Evolutionary conservation across 2,888 invertebrate species (phyloP).

Genomic region (Tinea trinotella): DNA sequence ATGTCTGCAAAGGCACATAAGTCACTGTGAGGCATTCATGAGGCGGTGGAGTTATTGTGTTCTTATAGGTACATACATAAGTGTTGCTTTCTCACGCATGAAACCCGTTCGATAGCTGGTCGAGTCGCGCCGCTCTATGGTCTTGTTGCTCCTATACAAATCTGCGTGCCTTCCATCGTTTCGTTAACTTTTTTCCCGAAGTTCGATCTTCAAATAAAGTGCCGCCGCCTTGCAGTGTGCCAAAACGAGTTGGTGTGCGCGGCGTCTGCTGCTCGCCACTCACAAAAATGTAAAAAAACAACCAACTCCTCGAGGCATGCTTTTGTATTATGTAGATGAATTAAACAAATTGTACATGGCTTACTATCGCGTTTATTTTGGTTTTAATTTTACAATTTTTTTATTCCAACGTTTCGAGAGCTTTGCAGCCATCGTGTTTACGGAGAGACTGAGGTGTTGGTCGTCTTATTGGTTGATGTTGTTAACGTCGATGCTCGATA

Average conservation of each 20-base stretch:
- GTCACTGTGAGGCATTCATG: constrained; percentile 35
- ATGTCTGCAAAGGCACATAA: constrained; percentile 39
- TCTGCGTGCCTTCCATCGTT: constrained; percentile 49
- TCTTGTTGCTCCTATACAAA: constrained; percentile 54
- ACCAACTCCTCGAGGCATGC: constrained; percentile 24
- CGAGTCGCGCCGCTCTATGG: constrained; percentile 27
- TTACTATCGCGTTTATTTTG: no score
- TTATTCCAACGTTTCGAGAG: no score
- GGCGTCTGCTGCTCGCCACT: constrained; percentile 24
- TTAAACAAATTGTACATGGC: no score
- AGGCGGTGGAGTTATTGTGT: constrained; percentile 26
- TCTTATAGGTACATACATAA: constrained; percentile 36
- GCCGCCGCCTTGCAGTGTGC: constrained; percentile 37
- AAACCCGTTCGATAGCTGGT: constrained; percentile 53
- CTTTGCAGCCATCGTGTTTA: no score
- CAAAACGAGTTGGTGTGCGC: constrained; percentile 35
- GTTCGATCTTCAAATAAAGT: constrained; percentile 45
- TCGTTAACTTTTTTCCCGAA: constrained; percentile 45
- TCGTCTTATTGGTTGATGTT: no score
- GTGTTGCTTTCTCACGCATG: constrained; percentile 50
- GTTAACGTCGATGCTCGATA: no score
- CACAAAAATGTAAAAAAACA: constrained; percentile 22
- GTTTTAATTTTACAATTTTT: no score
- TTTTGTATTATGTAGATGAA: constrained; percentile 26
- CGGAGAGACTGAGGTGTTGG: no score